phyloP scores from a whole-genome alignment of 2,888 invertebrate genomes.

The Cephus nigrinus region DNA sequence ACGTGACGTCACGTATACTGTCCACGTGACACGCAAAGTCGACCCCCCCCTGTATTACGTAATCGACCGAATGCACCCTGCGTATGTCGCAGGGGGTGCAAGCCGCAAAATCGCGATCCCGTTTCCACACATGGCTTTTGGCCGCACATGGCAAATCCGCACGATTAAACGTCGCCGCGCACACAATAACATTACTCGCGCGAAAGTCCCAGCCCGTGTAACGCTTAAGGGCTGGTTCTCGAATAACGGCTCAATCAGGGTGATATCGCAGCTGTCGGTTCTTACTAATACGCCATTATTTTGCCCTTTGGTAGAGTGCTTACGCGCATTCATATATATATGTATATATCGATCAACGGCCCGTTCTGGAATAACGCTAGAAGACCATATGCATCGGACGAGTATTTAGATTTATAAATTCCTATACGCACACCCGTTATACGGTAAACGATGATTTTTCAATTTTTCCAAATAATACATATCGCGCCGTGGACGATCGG shows the following conservation, averaged over 20 bases:
- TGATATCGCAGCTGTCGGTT: constrained; percentile 56
- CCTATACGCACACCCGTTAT: too few relatives aligned
- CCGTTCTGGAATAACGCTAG: too few relatives aligned
- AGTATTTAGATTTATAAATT: too few relatives aligned
- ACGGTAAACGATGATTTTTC: too few relatives aligned
- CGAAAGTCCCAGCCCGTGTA: constrained; percentile 22
- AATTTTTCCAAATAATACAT: too few relatives aligned
- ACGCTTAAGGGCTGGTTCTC: constrained; percentile 29
- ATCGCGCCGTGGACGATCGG: too few relatives aligned
- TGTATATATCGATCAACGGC: too few relatives aligned
- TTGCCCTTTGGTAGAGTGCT: constrained; percentile 40
- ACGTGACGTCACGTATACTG: too few relatives aligned
- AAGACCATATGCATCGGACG: too few relatives aligned
- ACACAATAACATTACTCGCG: constrained; percentile 31
- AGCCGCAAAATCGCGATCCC: too few relatives aligned
- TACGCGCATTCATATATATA: constrained; percentile 6
- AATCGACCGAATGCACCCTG: not conserved
- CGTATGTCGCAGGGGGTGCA: too few relatives aligned
- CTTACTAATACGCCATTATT: constrained; percentile 40
- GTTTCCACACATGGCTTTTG: too few relatives aligned
- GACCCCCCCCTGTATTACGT: not conserved
- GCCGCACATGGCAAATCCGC: constrained; percentile 48
- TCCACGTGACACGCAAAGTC: not conserved
- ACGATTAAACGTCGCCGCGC: constrained; percentile 48
- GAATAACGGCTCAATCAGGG: constrained; percentile 59